Base-by-base conservation (phyloP, 2,113 vertebrate genomes). In the Calypte anna region DNA sequence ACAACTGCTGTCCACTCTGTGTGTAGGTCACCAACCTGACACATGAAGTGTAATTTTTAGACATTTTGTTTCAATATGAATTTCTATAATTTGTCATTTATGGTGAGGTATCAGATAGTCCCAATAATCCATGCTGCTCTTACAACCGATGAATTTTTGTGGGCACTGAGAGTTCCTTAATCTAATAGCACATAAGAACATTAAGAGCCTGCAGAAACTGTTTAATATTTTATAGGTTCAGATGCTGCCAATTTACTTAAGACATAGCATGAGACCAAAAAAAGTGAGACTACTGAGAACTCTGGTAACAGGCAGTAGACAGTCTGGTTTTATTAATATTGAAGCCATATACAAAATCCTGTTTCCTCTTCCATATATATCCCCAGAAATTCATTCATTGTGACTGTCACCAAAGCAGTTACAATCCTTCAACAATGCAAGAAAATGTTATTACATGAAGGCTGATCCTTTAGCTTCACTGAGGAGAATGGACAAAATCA, bases 291-390 rank as follows among this genome's bases (percentile, higher is more conserved):
- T 74, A 48, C 21, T 74, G 33, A 48, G 46, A 95, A 87, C 67
- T 82, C 61, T 24, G 74, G 54, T 48, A 69, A 74, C 27, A 79
- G 70, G 17, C 33, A 90, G 33, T 8, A 86, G 57, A 72, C 33
- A 94, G 66, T 16, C 40, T 38, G 13, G 4, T 80, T 97, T 88
- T 91, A 74, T 77, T 88, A 86, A 85, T 66, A 86, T 88, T 44
- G 76, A 82, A 86, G 38, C 20, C 2, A 1, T 63, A 77, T 51
- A 85, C 48, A 64, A 8, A 81, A 19, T 48, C 30, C 70, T 67
- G 20, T 84, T 91, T 70, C 17, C 2, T 76, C 59, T 55, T 88
- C 21, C 72, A 57, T 54, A 51, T 54, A 51, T 17, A 43, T 27
- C 22, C 44, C 27, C 66, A 80, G 63, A 19, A 79, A 70, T 53